Conservation (phyloP, 1,140 invertebrate species). For the Drosophila biarmipes region DNA sequence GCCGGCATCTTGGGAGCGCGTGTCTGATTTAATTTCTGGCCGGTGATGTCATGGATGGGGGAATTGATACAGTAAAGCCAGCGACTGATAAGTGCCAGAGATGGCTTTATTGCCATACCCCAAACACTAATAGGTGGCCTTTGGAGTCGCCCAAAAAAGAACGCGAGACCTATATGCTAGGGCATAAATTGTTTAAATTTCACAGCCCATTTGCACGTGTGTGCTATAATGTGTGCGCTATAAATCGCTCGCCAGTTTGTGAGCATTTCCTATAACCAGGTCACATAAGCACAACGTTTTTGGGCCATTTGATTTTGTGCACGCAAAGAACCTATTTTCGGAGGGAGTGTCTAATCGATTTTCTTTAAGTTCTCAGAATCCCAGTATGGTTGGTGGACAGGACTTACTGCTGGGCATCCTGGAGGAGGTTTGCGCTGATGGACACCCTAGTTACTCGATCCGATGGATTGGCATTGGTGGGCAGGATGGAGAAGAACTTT, state of each 20-base stretch:
- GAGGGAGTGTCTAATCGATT: conserved; percentile 45
- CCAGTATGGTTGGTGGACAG: not conserved
- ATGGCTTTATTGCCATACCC: conserved; percentile 5
- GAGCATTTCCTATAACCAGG: conserved; percentile 17
- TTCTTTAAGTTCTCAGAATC: conserved; percentile 16
- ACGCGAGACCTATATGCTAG: not conserved
- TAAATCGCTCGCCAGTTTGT: conserved; percentile 32
- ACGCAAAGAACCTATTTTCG: conserved; percentile 41
- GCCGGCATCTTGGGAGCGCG: conserved; percentile 53
- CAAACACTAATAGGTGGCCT: conserved; percentile 20
- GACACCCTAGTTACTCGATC: conserved; percentile 42
- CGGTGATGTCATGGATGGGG: conserved; percentile 66
- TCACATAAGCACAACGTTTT: conserved; percentile 2
- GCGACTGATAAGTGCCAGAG: conserved; percentile 1
- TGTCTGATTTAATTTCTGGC: conserved; percentile 55
- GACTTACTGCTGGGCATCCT: conserved; percentile 59
- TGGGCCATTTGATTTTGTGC: conserved; percentile 20
- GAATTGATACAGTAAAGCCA: conserved; percentile 47
- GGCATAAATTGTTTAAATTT: conserved; percentile 21
- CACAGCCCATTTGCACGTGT: conserved; percentile 22
- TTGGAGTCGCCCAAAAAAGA: conserved; percentile 17
- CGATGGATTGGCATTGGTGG: conserved; percentile 32
- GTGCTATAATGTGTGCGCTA: conserved; percentile 31
- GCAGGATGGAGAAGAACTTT: conserved; percentile 51
- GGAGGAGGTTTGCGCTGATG: conserved; percentile 35